A percentile compares a stretch with the other conserved stretches of the same genome.
phyloP scores from a whole-genome alignment of 2,113 vertebrate species.

The Silurus meridionalis region DNA sequence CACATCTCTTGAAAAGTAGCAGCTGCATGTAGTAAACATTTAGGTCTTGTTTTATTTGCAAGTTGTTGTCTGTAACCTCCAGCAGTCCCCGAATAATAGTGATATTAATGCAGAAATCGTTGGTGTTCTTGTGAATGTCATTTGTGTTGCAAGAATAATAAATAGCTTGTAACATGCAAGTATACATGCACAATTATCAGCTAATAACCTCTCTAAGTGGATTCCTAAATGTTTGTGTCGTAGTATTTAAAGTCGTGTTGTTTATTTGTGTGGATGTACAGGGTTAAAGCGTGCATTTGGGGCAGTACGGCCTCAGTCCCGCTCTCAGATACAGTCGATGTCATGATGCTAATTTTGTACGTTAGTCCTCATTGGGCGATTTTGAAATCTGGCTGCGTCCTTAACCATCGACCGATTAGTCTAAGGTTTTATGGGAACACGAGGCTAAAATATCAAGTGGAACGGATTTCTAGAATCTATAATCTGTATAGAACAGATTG shows the following conservation, averaged over 20 bases:
- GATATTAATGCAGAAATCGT: background rate
- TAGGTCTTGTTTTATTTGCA: background rate
- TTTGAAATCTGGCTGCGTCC: background rate
- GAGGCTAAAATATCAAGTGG: background rate
- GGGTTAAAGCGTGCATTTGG: background rate
- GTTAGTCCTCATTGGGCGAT: slow-evolving; percentile 12
- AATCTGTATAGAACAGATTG: background rate
- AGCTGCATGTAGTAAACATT: background rate
- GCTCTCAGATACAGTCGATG: slow-evolving; percentile 24
- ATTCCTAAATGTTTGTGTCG: background rate
- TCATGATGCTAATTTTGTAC: slow-evolving; percentile 35
- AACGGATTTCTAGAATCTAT: background rate
- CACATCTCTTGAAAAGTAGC: too few species aligned
- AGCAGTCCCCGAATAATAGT: background rate
- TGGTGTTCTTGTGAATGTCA: background rate
- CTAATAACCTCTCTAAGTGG: background rate
- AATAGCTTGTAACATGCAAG: background rate
- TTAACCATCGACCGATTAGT: slow-evolving; percentile 10
- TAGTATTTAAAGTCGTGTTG: background rate
- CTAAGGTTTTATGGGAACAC: slow-evolving; percentile 15
- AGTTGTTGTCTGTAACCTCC: background rate
- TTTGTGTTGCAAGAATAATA: background rate
- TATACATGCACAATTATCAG: background rate
- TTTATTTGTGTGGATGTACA: background rate
- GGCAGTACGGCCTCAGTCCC: background rate